phyloP scores from a whole-genome alignment of 2,888 invertebrate genomes.

The Drosophila nr. fundita region DNA sequence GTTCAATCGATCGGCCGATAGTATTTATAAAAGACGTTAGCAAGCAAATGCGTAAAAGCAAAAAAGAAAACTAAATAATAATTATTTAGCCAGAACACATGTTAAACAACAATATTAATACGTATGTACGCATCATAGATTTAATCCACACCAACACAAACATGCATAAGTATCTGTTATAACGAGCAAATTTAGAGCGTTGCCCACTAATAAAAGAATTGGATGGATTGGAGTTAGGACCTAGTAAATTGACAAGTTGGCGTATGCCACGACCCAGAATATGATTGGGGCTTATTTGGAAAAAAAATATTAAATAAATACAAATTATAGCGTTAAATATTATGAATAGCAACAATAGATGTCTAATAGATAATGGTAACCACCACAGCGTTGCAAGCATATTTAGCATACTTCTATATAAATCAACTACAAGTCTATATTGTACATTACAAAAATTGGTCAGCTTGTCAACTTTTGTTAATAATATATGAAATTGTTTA shows the following conservation, averaged over 20 bases:
- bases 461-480: conserved; percentile 76
- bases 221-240: conserved; percentile 45
- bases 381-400: conserved; percentile 63
- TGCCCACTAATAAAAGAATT: conserved; percentile 50
- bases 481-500: conserved; percentile 70
- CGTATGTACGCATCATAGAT: conserved; percentile 47
- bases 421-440: conserved; percentile 49
- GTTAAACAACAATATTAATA: conserved; percentile 68
- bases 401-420: conserved; percentile 58
- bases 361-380: conserved; percentile 70
- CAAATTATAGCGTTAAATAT: conserved; percentile 58
- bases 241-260: conserved; percentile 62
- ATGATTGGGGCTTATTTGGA: conserved; percentile 42
- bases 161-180: conserved; percentile 60
- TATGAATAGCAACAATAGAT: conserved; percentile 63
- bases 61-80: conserved; percentile 53
- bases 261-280: conserved; percentile 24
- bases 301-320: conserved; percentile 34
- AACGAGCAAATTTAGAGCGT: conserved; percentile 50
- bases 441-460: conserved; percentile 72
- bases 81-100: conserved; percentile 69
- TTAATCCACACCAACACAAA: conserved; percentile 39
- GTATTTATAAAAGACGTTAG: conserved; percentile 68
- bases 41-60: conserved; percentile 61
- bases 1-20: conserved; percentile 53